These are phyloP conservation scores for Riparia riparia DNA, from an alignment of 2,113 vertebrate genomes.

Conservation along the genomic window DNA sequence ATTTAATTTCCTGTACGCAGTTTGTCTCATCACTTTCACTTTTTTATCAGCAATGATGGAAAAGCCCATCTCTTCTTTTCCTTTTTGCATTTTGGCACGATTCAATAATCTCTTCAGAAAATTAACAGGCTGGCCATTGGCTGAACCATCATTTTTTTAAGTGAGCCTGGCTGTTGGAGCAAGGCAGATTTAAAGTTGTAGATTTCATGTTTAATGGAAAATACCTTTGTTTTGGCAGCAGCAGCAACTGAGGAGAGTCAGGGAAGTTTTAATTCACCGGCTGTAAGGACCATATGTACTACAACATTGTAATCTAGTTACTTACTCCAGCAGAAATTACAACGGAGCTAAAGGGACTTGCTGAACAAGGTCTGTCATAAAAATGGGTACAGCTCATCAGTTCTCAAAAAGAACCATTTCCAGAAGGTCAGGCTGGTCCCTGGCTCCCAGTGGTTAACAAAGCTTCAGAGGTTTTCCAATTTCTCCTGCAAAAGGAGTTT, in stretches of 20 bases:
- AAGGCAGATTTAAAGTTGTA: background rate
- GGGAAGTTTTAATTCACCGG: background rate
- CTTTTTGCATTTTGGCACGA: slow-evolving; percentile 14
- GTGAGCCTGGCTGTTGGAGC: background rate
- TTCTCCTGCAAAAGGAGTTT: background rate
- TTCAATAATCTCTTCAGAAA: slow-evolving; percentile 12
- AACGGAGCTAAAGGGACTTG: background rate
- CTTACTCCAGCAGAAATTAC: background rate
- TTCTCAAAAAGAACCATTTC: background rate
- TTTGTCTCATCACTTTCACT: background rate
- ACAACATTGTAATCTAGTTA: background rate
- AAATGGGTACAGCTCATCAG: background rate
- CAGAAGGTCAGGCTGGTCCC: background rate
- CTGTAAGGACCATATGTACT: background rate
- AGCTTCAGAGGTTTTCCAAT: background rate
- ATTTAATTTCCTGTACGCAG: background rate
- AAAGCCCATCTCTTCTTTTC: background rate
- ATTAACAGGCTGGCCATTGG: background rate
- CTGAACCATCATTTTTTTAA: background rate
- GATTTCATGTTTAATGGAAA: background rate
- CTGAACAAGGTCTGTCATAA: background rate
- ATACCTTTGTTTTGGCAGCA: background rate
- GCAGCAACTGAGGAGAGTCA: background rate
- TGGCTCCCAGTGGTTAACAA: background rate
- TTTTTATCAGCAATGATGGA: background rate